Evolutionary conservation across 2,113 vertebrate genomes (phyloP).

Genomic region (Fregetta grallaria): DNA sequence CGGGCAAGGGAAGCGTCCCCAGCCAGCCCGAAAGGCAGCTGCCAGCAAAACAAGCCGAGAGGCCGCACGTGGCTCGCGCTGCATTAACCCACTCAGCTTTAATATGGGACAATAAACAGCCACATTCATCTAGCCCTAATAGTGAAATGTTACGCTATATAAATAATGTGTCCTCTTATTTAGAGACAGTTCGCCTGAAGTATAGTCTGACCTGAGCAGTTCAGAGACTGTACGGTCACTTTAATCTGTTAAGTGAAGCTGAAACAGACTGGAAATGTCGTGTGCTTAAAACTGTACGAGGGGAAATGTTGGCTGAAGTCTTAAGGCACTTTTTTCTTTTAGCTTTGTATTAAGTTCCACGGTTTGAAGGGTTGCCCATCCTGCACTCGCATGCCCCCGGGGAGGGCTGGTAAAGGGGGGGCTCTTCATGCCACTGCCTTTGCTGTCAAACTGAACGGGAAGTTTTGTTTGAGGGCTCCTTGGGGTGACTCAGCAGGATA

Average conservation of each 20-base stretch:
- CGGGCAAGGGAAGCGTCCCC: not conserved
- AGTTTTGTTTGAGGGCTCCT: constrained; percentile 28
- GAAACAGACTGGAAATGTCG: constrained; percentile 17
- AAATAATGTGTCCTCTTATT: not conserved
- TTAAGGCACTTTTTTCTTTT: not conserved
- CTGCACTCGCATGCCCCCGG: not conserved
- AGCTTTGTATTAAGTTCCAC: not conserved
- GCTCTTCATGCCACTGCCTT: not conserved
- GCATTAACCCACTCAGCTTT: not conserved
- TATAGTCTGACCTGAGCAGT: not conserved
- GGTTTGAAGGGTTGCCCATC: not conserved
- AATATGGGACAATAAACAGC: not conserved
- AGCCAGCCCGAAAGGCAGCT: not conserved
- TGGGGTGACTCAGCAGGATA: constrained; percentile 39
- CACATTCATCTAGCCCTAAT: not conserved
- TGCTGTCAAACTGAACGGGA: not conserved
- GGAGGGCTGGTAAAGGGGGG: not conserved
- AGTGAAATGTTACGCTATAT: not conserved
- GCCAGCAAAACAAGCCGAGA: not conserved
- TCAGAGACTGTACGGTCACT: not conserved
- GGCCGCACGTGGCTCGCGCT: not conserved
- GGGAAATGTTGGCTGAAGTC: not conserved
- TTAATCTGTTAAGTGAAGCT: constrained; percentile 20
- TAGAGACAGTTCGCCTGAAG: not conserved
- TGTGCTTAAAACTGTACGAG: not conserved